Conservation (phyloP, 2,888 invertebrate species). For the Axea sp. region DNA sequence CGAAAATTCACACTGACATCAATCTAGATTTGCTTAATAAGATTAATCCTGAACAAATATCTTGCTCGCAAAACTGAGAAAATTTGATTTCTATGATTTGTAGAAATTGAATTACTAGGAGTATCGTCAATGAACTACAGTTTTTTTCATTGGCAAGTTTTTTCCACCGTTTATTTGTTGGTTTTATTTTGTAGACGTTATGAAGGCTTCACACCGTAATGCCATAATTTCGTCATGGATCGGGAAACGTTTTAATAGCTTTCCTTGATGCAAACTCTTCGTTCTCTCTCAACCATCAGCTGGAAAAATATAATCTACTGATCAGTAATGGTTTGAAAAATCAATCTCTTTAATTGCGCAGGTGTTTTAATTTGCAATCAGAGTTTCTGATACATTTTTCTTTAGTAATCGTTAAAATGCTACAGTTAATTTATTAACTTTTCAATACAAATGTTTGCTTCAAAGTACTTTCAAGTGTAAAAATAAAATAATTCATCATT, state of each 20-base stretch:
- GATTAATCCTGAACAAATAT: too few relatives aligned
- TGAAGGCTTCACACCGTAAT: slow-evolving; percentile 9
- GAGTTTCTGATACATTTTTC: not conserved
- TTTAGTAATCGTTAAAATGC: too few relatives aligned
- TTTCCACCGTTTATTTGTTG: not conserved
- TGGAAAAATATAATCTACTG: slow-evolving; percentile 20
- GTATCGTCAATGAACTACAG: too few relatives aligned
- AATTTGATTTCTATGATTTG: too few relatives aligned
- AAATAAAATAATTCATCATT: too few relatives aligned
- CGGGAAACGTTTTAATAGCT: slow-evolving; percentile 34
- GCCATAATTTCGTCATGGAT: slow-evolving; percentile 37
- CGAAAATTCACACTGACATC: too few relatives aligned
- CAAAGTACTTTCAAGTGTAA: too few relatives aligned
- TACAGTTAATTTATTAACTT: too few relatives aligned
- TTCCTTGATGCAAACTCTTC: slow-evolving; percentile 12
- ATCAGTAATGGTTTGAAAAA: slow-evolving; percentile 27
- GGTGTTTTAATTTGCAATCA: slow-evolving; percentile 15
- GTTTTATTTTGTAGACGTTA: slow-evolving; percentile 18
- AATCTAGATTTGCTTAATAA: too few relatives aligned
- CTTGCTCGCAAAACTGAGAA: too few relatives aligned
- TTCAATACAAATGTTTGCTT: too few relatives aligned
- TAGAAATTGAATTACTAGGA: too few relatives aligned
- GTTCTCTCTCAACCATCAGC: not conserved
- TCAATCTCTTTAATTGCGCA: slow-evolving; percentile 4
- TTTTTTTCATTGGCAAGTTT: not conserved